Percentiles rank a stretch among this genome's conserved stretches.
Conservation (phyloP, 1,140 invertebrate species). For the Panagrolaimus sp. region DNA sequence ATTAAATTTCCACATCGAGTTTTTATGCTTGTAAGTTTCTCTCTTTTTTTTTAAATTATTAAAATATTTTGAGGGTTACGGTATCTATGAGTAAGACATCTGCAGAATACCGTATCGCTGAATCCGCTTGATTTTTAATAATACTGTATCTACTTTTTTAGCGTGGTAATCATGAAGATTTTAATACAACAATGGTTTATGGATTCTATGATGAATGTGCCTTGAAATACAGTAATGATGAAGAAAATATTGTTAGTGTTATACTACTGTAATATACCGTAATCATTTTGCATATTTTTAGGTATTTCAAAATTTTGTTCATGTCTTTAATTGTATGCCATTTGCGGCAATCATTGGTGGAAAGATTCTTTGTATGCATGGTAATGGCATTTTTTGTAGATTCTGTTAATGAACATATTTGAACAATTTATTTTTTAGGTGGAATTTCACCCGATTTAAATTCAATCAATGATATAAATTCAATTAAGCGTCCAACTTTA, state of each 20-base stretch:
- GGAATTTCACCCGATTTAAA: conserved; percentile 28
- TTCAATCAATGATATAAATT: conserved; percentile 23
- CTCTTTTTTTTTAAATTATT: background rate
- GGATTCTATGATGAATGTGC: conserved; percentile 32
- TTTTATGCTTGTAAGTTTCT: background rate
- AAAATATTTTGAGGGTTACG: no score
- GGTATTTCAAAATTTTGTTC: conserved; percentile 30
- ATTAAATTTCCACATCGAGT: conserved; percentile 30
- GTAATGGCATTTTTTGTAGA: no score
- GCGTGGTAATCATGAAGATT: conserved; percentile 38
- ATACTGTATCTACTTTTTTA: background rate
- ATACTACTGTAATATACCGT: no score
- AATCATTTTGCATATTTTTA: no score
- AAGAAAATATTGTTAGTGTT: conserved; percentile 1
- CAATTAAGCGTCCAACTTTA: conserved; percentile 20
- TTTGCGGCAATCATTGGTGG: conserved; percentile 26
- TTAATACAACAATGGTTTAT: conserved; percentile 28
- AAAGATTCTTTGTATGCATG: conserved; percentile 31
- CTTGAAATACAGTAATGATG: conserved; percentile 20
- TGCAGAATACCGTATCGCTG: no score
- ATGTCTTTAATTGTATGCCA: conserved; percentile 39
- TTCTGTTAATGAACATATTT: no score
- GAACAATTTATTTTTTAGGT: no score
- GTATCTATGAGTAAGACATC: no score
- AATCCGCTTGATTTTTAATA: background rate